Conservation (phyloP, 2,888 invertebrate species). For the Petrolisthes cinctipes region DNA sequence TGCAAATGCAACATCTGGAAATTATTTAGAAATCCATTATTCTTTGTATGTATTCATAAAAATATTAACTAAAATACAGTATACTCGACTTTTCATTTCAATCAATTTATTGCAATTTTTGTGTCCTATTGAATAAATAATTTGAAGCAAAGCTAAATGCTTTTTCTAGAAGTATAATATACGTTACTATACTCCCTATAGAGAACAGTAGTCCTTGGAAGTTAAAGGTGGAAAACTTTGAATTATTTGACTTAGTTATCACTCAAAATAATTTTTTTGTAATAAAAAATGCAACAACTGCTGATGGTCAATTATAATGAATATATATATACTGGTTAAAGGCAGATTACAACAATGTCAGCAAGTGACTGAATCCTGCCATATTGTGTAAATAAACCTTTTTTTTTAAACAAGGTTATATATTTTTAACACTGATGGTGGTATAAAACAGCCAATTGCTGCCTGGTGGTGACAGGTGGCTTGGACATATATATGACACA, state of each 20-base stretch:
- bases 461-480: slow-evolving; percentile 38
- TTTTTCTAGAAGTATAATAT: slow-evolving; percentile 5
- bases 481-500: slow-evolving; percentile 11
- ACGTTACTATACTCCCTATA: too few species aligned
- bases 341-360: slow-evolving; percentile 33
- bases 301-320: slow-evolving; percentile 20
- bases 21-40: neutral
- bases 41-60: too few species aligned
- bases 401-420: slow-evolving; percentile 17
- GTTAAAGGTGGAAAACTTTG: slow-evolving; percentile 15
- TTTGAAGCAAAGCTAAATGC: slow-evolving; percentile 50
- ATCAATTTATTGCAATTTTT: slow-evolving; percentile 26
- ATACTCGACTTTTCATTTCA: neutral
- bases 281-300: slow-evolving; percentile 1
- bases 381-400: neutral
- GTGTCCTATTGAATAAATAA: slow-evolving; percentile 29
- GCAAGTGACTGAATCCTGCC: slow-evolving; percentile 19
- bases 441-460: slow-evolving; percentile 51
- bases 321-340: neutral
- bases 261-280: slow-evolving; percentile 24
- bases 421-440: slow-evolving; percentile 16
- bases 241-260: slow-evolving; percentile 17
- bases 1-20: slow-evolving; percentile 37
- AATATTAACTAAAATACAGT: slow-evolving; percentile 16
- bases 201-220: neutral